Conservation (phyloP, 2,797 vertebrate genomes). For the Myotis vivesi region DNA sequence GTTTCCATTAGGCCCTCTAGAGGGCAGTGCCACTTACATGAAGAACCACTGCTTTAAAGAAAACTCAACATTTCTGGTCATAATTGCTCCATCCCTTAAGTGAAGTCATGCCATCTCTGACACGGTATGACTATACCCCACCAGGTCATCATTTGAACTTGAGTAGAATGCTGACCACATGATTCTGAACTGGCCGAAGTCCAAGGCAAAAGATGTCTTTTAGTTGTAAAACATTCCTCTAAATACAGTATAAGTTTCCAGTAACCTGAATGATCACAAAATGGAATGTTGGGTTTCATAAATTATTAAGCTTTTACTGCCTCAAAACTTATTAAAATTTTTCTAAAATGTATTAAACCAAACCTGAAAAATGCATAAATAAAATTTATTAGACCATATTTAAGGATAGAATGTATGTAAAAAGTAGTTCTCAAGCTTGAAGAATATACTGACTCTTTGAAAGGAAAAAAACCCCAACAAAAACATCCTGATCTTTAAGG, state of each 20-base stretch:
- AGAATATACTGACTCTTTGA: neutral
- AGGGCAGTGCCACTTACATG: neutral
- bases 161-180: neutral
- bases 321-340: conserved; percentile 12
- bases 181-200: neutral
- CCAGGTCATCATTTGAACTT: neutral
- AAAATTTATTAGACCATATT: neutral
- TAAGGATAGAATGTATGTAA: neutral
- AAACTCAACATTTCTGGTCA: neutral
- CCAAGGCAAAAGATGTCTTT: conserved; percentile 6
- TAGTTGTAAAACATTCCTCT: neutral
- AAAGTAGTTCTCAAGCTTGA: conserved; percentile 25
- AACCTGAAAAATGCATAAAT: neutral
- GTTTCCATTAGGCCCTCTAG: neutral
- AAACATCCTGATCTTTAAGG: neutral
- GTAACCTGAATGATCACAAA: conserved; percentile 18
- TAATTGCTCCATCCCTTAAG: neutral
- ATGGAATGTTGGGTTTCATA: neutral
- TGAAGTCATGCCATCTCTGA: neutral
- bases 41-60: neutral
- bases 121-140: neutral
- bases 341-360: conserved; percentile 37
- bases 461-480: neutral
- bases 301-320: conserved; percentile 35
- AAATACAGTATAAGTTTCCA: neutral